These are phyloP conservation scores for Daptonema setosum DNA, from an alignment of 2,888 invertebrate species.

Conservation along the genomic window DNA sequence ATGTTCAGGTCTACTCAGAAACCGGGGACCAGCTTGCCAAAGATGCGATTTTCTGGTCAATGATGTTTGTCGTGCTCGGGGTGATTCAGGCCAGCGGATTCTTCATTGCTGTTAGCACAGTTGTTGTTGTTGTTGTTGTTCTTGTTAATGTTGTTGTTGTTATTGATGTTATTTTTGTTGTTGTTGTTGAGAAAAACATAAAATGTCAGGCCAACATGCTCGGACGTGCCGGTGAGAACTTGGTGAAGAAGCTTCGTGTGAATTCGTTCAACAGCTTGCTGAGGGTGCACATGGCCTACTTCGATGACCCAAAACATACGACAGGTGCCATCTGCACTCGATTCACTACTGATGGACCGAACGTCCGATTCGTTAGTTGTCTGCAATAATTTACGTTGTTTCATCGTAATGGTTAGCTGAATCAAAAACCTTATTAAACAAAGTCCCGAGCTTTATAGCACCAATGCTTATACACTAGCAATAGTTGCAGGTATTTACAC, in stretches of 20 bases:
- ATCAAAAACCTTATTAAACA: no score
- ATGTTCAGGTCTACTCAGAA: constrained; percentile 31
- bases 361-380: constrained; percentile 29
- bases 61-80: constrained; percentile 35
- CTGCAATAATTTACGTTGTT: no score
- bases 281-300: constrained; percentile 32
- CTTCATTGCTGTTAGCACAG: constrained; percentile 24
- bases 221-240: constrained; percentile 26
- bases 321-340: constrained; percentile 30
- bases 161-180: no score
- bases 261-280: constrained; percentile 31
- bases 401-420: no score
- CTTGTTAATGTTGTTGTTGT: neutral
- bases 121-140: no score
- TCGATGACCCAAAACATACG: constrained; percentile 29
- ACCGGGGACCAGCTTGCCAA: constrained; percentile 28
- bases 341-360: constrained; percentile 33
- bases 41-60: constrained; percentile 34
- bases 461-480: no score
- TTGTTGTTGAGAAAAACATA: neutral
- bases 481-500: neutral
- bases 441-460: no score
- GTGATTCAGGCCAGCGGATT: constrained; percentile 28
- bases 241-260: constrained; percentile 29
- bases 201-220: neutral